Evolutionary conservation across 2,113 vertebrate genomes (phyloP).

Genomic region (Peromyscus maniculatus): DNA sequence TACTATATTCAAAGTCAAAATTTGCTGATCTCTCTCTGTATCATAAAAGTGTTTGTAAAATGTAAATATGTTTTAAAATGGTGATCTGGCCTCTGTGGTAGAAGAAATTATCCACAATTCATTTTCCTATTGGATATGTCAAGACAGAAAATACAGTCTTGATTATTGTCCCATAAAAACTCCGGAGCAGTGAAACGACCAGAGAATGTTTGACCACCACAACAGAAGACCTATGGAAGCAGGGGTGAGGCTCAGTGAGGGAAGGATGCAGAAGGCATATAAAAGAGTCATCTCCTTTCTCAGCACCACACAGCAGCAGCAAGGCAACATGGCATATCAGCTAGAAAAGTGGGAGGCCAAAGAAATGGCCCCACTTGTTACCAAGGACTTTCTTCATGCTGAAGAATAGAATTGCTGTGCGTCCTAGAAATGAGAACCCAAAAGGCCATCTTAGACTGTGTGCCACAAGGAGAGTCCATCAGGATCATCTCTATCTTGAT

Average conservation of each 20-base stretch:
- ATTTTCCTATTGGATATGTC: neutral
- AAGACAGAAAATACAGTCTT: neutral
- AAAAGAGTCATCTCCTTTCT: neutral
- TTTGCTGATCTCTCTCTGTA: neutral
- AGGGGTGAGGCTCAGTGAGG: neutral
- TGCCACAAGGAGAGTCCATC: neutral
- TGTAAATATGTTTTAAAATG: neutral
- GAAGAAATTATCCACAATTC: neutral
- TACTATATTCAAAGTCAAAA: neutral
- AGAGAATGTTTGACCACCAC: no score
- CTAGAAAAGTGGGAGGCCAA: neutral
- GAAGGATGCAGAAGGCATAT: neutral
- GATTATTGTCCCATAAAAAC: neutral
- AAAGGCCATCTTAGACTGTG: neutral
- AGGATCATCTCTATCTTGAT: neutral
- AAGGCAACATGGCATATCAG: neutral
- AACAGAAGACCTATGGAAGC: rapidly evolving
- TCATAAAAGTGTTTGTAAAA: conserved; percentile 25
- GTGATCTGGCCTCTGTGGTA: neutral
- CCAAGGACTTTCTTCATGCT: neutral
- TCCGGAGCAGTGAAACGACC: neutral
- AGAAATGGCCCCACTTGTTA: neutral
- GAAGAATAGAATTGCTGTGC: neutral
- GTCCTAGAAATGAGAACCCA: neutral
- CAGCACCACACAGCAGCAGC: neutral